A percentile compares a stretch with the other conserved stretches of the same genome.
Evolutionary conservation across 92 coral and sea anemone genomes (phyloP).

Genomic region (Parazoanthus darwini): DNA sequence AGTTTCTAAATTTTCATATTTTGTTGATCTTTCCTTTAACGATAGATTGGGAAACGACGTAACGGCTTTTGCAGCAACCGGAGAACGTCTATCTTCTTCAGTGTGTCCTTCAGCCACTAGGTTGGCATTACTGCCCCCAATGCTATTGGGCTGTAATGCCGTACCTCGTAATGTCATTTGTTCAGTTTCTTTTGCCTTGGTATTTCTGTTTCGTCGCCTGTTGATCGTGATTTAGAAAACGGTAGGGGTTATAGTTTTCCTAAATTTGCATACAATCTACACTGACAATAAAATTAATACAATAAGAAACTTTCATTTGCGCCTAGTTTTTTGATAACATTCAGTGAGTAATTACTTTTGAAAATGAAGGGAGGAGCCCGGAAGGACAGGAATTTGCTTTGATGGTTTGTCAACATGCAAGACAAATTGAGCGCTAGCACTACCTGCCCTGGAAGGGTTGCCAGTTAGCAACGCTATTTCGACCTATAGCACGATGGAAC

Average conservation of each 20-base stretch:
- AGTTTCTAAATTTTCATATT: background rate
- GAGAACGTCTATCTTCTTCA: background rate
- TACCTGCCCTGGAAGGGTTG: too few relatives aligned
- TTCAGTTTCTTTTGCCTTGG: background rate
- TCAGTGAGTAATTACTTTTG: too few relatives aligned
- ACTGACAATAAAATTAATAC: background rate
- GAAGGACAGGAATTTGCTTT: too few relatives aligned
- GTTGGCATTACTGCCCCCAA: background rate
- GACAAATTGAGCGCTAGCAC: too few relatives aligned
- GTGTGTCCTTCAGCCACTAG: background rate
- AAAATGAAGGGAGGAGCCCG: too few relatives aligned
- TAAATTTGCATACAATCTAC: background rate
- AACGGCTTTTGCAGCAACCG: background rate
- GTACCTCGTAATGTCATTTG: background rate
- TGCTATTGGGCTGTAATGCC: background rate
- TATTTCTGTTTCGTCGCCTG: background rate
- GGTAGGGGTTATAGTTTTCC: background rate
- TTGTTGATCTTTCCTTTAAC: background rate
- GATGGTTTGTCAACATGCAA: too few relatives aligned
- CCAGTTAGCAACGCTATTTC: too few relatives aligned
- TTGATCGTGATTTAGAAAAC: background rate
- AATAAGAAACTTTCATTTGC: too few relatives aligned
- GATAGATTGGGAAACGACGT: background rate
- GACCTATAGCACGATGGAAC: too few relatives aligned
- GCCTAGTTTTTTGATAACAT: too few relatives aligned